These are phyloP conservation scores for Sinocyclocheilus maitianheensis DNA, from an alignment of 2,113 vertebrate genomes.

Conservation along the genomic window DNA sequence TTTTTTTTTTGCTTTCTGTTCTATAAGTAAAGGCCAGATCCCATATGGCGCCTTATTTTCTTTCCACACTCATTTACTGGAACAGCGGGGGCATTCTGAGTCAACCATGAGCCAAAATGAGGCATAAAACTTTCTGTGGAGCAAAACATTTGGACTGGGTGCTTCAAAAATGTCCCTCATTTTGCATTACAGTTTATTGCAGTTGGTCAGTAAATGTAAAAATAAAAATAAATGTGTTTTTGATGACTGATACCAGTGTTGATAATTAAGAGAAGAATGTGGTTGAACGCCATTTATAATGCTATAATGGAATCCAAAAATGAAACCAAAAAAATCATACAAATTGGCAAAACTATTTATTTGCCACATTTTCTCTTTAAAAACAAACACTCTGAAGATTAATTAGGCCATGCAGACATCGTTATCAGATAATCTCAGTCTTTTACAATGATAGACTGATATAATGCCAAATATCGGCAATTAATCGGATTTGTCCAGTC, in stretches of 20 bases:
- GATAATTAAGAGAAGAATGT: not conserved
- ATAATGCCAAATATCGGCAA: not conserved
- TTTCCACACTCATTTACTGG: conserved; percentile 62
- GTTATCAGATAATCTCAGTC: too few relatives aligned
- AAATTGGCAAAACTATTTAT: not conserved
- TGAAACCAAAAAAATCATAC: not conserved
- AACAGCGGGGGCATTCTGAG: conserved; percentile 60
- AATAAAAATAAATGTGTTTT: not conserved
- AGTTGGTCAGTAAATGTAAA: not conserved
- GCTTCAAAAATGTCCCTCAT: not conserved
- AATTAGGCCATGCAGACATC: not conserved
- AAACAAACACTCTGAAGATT: not conserved
- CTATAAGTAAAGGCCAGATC: conserved; percentile 65
- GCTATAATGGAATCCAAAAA: not conserved
- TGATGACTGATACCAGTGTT: not conserved
- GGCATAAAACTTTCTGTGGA: conserved; percentile 15
- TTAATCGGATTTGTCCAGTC: not conserved
- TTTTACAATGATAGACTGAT: not conserved
- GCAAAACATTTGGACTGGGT: not conserved
- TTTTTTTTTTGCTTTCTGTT: conserved; percentile 38
- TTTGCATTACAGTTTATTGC: not conserved
- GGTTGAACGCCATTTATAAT: not conserved
- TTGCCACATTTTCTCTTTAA: too few relatives aligned
- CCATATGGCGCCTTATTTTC: conserved; percentile 60
- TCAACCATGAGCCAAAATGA: conserved; percentile 42